Evolutionary conservation across 2,113 vertebrate genomes (phyloP), one percentile per base, ranked within the genome.

Genomic region (Leucoraja erinaceus): DNA sequence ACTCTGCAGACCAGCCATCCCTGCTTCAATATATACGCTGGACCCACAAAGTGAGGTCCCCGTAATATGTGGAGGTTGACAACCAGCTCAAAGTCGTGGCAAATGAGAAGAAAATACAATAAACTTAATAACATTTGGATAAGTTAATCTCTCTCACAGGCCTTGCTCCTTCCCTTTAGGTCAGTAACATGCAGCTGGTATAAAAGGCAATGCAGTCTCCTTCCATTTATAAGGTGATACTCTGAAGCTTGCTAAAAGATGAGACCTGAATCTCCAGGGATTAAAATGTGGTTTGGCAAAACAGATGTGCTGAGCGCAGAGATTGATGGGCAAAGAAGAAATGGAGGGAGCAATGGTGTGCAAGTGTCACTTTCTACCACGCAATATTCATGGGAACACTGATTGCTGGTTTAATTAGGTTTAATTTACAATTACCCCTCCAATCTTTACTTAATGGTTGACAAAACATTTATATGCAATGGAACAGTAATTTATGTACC

Each of bases 1-100:
- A 72, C 90, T 91, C 90, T 91, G 90, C 90, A 91, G 90, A 74
- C 90, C 38, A 91, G 18, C 90, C 68, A 91, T 54, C 90, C 72
- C 90, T 91, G 33, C 90, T 16, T 47, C 68, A 91, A 72, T 72
- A 91, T 54, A 2, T 25, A 91, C 28, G 20, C 66, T 54, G 70
- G 12, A 54, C 22, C 72, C 70, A 68, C 33, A 72, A 72, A 72
- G 12, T 70, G 90, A 91, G 90, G 3, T 22, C 12, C 31, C 31
- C 5, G 66, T 72, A 25, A 28, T 63, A 72, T 38, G 25, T 10
- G 22, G 66, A 47, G 18, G 18, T 70, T 74, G 68, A 84, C 54
- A 54, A 72, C 0, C 33, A 72, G 31, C 47, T 91, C 68, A 91
- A 88, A 88, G 90, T 54, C 38, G 54, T 66, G 59, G 22, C 28